Evolutionary conservation across 2,113 vertebrate genomes (phyloP).

Genomic region (Hirundichthys speculiger): DNA sequence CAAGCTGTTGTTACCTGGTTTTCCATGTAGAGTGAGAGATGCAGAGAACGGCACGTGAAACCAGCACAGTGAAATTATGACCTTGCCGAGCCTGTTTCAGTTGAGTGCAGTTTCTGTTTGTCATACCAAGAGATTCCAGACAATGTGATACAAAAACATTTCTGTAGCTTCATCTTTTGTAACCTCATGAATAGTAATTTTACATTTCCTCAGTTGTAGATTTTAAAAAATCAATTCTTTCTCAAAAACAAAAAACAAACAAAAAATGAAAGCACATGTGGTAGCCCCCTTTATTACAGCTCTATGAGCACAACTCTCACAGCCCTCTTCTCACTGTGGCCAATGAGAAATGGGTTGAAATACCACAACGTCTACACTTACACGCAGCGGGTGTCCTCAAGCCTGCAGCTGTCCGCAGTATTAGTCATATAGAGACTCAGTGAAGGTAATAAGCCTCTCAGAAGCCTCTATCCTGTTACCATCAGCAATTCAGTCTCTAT

Average conservation of each 20-base stretch:
- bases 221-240: not conserved
- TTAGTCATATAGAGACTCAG: conserved; percentile 13
- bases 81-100: conserved; percentile 71
- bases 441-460: conserved; percentile 1
- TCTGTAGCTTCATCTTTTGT: conserved; percentile 9
- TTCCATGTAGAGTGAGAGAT: not conserved
- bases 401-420: conserved; percentile 56
- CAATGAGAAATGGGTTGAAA: conserved; percentile 54
- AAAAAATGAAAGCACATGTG: conserved; percentile 15
- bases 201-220: not conserved
- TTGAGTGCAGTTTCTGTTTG: conserved; percentile 63
- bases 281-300: conserved; percentile 12
- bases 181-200: not conserved
- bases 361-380: conserved; percentile 47
- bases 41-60: conserved; percentile 50
- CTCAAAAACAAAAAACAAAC: no score
- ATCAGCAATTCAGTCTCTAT: not conserved
- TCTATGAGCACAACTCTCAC: conserved; percentile 13
- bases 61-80: conserved; percentile 52
- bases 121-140: conserved; percentile 48
- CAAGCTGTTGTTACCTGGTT: conserved; percentile 5
- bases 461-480: not conserved
- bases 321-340: conserved; percentile 37
- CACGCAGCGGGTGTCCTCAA: conserved; percentile 28
- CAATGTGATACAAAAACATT: conserved; percentile 32